A percentile compares a stretch with the other conserved stretches of the same genome.
These are phyloP conservation scores for Diorhabda carinulata DNA, from an alignment of 1,140 invertebrate species.

Conservation along the genomic window DNA sequence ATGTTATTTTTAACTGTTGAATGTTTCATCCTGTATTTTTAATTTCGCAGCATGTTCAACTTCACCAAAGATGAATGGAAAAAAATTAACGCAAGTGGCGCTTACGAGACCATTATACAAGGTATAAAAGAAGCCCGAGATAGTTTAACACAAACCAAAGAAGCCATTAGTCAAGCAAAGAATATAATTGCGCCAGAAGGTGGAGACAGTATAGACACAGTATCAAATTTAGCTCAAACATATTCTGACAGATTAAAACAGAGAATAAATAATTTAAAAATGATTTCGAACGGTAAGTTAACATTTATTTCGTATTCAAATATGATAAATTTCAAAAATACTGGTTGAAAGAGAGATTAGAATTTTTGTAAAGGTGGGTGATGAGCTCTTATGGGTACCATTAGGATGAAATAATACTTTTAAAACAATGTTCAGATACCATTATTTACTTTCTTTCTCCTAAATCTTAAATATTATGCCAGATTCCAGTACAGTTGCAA, in stretches of 20 bases:
- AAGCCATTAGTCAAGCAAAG: conserved; percentile 57
- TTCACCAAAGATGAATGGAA: conserved; percentile 64
- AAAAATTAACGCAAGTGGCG: conserved; percentile 73
- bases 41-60: conserved; percentile 59
- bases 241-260: conserved; percentile 38
- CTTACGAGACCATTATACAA: conserved; percentile 76
- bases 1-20: background rate
- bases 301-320: background rate
- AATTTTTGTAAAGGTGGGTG: too few relatives aligned
- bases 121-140: conserved; percentile 59
- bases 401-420: too few relatives aligned
- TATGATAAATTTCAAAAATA: too few relatives aligned
- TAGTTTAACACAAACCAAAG: conserved; percentile 62
- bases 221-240: conserved; percentile 42
- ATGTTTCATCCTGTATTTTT: background rate
- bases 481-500: too few relatives aligned
- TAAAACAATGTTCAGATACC: too few relatives aligned
- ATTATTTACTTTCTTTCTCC: too few relatives aligned
- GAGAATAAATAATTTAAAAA: conserved; percentile 33
- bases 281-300: conserved; percentile 32
- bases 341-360: too few relatives aligned
- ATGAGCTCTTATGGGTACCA: too few relatives aligned
- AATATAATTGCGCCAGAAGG: conserved; percentile 50
- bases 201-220: conserved; percentile 49
- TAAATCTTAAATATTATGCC: too few relatives aligned